Conservation (phyloP, 2,113 vertebrate genomes). For the Chlorodrepanis virens region DNA sequence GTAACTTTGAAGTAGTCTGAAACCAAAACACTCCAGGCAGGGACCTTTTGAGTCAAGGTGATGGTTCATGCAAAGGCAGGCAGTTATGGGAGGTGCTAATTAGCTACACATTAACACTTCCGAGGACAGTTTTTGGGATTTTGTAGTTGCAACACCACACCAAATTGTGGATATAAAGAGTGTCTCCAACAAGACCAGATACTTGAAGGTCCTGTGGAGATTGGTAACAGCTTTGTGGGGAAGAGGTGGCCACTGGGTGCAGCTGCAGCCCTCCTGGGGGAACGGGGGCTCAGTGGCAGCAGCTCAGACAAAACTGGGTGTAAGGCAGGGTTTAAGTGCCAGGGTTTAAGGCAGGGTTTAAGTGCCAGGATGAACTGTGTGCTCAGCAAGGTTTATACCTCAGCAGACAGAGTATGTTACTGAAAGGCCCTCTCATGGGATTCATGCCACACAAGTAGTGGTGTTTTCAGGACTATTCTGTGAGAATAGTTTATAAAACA, state of each 20-base stretch:
- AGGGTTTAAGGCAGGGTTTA: neutral
- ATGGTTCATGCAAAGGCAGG: neutral
- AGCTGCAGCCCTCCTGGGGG: neutral
- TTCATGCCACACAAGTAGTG: neutral
- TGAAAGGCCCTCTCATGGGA: neutral
- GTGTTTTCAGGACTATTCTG: neutral
- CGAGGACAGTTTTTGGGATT: neutral
- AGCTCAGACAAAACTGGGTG: neutral
- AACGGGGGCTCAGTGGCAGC: accelerated
- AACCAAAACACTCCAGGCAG: neutral
- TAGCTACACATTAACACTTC: neutral
- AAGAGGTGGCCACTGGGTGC: neutral
- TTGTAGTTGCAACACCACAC: neutral
- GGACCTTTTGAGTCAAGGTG: neutral
- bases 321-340: neutral
- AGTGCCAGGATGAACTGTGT: neutral
- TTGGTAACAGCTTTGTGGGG: accelerated
- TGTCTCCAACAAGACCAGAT: neutral
- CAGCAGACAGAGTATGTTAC: neutral
- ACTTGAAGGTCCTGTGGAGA: neutral
- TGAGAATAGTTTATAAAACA: neutral
- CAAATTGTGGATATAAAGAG: accelerated
- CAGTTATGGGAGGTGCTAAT: neutral
- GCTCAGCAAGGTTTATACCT: neutral
- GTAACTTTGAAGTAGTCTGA: neutral